Percentiles rank a stretch among this genome's conserved stretches.
Evolutionary conservation across 2,797 vertebrate genomes (phyloP).

Genomic region (Sus cebifrons): DNA sequence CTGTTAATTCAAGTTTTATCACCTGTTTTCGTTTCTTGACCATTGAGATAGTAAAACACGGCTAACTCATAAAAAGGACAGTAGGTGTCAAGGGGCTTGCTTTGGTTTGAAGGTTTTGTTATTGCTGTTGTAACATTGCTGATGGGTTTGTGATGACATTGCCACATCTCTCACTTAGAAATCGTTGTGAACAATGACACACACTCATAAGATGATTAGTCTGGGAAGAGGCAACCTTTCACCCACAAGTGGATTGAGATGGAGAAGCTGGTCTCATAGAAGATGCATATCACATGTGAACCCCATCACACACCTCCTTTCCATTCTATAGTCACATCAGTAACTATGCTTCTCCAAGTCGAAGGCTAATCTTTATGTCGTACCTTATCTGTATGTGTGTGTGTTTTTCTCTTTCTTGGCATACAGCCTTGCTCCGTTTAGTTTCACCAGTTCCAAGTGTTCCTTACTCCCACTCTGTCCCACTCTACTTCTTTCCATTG

Average conservation of each 20-base stretch:
- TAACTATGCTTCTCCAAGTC: background rate
- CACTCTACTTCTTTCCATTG: background rate
- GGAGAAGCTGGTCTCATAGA: background rate
- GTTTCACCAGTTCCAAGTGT: background rate
- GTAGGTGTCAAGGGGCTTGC: background rate
- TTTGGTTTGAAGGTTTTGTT: background rate
- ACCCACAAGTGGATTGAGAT: background rate
- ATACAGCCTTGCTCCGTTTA: no score
- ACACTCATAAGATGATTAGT: background rate
- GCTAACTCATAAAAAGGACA: background rate
- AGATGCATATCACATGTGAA: background rate
- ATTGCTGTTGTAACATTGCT: background rate
- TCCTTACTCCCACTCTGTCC: background rate
- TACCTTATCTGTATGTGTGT: background rate
- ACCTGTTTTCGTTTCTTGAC: background rate
- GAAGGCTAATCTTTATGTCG: background rate
- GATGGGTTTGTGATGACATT: background rate
- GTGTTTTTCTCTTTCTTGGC: background rate
- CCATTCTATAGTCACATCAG: background rate
- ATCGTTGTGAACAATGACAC: background rate
- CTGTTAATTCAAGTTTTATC: constrained; percentile 27
- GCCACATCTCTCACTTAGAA: constrained; percentile 1
- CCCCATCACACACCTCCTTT: background rate
- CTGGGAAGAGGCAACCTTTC: background rate
- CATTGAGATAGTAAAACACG: background rate